Conservation (phyloP, 2,888 invertebrate species). For the Microplitis manilae region DNA sequence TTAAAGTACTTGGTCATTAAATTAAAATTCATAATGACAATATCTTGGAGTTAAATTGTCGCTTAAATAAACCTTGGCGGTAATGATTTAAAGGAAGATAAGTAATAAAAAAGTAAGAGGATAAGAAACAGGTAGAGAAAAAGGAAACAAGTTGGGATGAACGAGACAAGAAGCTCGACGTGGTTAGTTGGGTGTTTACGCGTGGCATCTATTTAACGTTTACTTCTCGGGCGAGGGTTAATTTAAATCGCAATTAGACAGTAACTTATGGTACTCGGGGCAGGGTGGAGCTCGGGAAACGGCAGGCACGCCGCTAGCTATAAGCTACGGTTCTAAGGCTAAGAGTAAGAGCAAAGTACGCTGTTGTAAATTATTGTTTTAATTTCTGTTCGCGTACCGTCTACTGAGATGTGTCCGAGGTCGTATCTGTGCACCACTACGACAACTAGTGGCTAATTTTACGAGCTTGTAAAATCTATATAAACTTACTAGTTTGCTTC, state of each 20-base stretch:
- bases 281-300: not conserved
- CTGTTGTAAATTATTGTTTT: conserved; percentile 66
- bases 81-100: no score
- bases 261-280: conserved; percentile 53
- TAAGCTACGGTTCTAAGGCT: conserved; percentile 20
- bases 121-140: no score
- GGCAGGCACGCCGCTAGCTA: conserved; percentile 1
- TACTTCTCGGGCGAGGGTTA: conserved; percentile 48
- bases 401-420: conserved; percentile 43
- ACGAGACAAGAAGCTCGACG: conserved; percentile 1
- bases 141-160: not conserved
- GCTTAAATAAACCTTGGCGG: no score
- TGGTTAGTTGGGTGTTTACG: conserved; percentile 8
- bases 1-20: no score
- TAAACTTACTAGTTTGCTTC: conserved; percentile 60
- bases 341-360: conserved; percentile 42
- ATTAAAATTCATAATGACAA: no score
- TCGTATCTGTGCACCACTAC: conserved; percentile 30
- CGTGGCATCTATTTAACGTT: conserved; percentile 10
- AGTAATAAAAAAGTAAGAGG: no score
- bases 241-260: conserved; percentile 63
- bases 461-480: conserved; percentile 61
- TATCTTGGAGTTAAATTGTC: no score
- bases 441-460: conserved; percentile 50
- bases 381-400: conserved; percentile 58